Evolutionary conservation across 2,888 invertebrate species (phyloP).

Genomic region (Iselma pallidipennis): DNA sequence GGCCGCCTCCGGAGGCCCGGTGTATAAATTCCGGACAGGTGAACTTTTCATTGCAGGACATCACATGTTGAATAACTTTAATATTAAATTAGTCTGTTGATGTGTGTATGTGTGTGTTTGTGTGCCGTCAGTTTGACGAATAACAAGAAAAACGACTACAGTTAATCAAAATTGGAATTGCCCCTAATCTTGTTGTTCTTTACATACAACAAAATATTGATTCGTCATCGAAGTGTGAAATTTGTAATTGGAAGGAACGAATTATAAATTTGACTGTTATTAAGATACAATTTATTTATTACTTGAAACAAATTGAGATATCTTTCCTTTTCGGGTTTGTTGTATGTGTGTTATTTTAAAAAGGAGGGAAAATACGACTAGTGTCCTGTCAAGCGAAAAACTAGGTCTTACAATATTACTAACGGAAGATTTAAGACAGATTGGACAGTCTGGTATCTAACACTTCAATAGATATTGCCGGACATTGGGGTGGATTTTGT

Average conservation of each 20-base stretch:
- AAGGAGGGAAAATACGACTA: neutral
- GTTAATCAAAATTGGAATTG: neutral
- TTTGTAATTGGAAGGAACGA: conserved; percentile 21
- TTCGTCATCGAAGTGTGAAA: conserved; percentile 23
- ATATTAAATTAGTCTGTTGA: conserved; percentile 32
- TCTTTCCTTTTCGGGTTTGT: neutral
- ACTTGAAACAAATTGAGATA: neutral
- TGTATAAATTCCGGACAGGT: conserved; percentile 26
- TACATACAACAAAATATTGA: conserved; percentile 11
- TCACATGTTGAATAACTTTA: conserved; percentile 29
- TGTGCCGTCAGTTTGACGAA: conserved; percentile 5
- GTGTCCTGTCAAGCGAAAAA: neutral
- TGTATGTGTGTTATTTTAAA: no score
- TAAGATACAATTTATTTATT: neutral
- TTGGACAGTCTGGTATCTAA: neutral
- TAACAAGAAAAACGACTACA: neutral
- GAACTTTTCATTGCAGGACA: conserved; percentile 6
- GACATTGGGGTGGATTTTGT: neutral
- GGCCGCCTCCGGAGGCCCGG: conserved; percentile 19
- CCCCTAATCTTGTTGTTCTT: neutral
- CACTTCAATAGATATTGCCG: neutral
- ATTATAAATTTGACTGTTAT: conserved; percentile 11
- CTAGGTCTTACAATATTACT: neutral
- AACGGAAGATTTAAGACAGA: neutral
- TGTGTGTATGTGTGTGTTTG: no score